Evolutionary conservation across 2,888 invertebrate species (phyloP).

Genomic region (Harpalus rubripes): DNA sequence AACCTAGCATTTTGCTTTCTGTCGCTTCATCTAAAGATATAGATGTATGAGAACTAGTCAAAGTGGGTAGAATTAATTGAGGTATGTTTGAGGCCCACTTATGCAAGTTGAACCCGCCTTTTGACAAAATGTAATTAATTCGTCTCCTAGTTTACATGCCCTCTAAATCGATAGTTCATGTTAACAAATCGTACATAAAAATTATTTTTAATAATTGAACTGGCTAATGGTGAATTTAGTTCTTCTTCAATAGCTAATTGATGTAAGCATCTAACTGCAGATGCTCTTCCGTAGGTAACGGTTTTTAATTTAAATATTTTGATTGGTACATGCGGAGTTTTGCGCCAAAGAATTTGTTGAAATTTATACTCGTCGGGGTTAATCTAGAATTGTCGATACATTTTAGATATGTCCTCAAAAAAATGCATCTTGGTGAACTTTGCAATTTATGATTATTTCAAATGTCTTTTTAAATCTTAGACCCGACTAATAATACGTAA

Average conservation of each 20-base stretch:
- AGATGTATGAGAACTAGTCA: neutral
- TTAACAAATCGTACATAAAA: slow-evolving; percentile 45
- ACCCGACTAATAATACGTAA: neutral
- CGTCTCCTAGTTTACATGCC: too few species aligned
- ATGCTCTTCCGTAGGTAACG: slow-evolving; percentile 7
- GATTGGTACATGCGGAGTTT: neutral
- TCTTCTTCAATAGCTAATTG: too few species aligned
- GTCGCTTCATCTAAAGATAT: neutral
- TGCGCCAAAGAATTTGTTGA: slow-evolving; percentile 23
- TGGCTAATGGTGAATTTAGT: too few species aligned
- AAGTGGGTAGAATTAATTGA: neutral
- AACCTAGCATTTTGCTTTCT: neutral
- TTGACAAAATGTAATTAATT: slow-evolving; percentile 10
- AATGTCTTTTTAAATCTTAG: slow-evolving; percentile 17
- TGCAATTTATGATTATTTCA: neutral
- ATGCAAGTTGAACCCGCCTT: neutral
- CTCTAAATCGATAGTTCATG: neutral
- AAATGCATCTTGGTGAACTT: neutral
- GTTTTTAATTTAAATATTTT: slow-evolving; percentile 2
- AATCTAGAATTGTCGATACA: slow-evolving; percentile 28
- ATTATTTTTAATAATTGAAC: neutral
- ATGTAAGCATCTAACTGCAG: too few species aligned
- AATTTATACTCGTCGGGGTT: neutral
- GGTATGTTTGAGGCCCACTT: slow-evolving; percentile 10
- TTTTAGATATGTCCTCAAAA: slow-evolving; percentile 5